Evolutionary conservation across 1,140 invertebrate genomes (phyloP).

Genomic region (Drosophila pectinifera): DNA sequence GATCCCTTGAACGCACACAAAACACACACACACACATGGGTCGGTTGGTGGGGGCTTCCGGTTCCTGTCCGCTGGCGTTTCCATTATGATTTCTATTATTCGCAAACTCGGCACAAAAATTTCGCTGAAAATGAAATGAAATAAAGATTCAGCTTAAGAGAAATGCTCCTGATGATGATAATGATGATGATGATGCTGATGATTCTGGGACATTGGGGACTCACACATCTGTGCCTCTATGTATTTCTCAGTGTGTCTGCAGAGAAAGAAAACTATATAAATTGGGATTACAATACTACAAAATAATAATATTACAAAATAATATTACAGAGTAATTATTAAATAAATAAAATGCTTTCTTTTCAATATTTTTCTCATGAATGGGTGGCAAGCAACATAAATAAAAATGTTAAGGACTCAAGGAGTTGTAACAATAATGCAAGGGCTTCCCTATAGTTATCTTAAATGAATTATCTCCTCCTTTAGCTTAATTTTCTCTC

Average conservation of each 20-base stretch:
- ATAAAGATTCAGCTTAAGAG: slow-evolving; percentile 59
- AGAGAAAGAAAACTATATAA: slow-evolving; percentile 6
- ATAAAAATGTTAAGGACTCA: not conserved
- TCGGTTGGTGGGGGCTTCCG: slow-evolving; percentile 4
- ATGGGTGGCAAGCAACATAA: too few relatives aligned
- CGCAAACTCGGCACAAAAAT: slow-evolving; percentile 53
- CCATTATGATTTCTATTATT: slow-evolving; percentile 52
- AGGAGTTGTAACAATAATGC: not conserved
- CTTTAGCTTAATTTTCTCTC: not conserved
- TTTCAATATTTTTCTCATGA: not conserved
- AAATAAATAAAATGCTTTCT: too few relatives aligned
- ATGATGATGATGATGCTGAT: slow-evolving; percentile 36
- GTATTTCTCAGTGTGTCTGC: not conserved
- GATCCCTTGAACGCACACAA: not conserved
- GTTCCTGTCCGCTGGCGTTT: slow-evolving; percentile 30
- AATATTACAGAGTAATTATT: too few relatives aligned
- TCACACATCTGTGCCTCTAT: slow-evolving; percentile 25
- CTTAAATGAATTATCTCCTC: not conserved
- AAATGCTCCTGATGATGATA: too few relatives aligned
- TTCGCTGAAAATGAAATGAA: slow-evolving; percentile 51
- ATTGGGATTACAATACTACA: not conserved
- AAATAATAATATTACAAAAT: too few relatives aligned
- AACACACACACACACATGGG: not conserved
- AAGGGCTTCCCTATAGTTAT: too few relatives aligned
- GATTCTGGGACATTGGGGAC: slow-evolving; percentile 24